Percentiles rank a stretch among this genome's conserved stretches.
phyloP scores from a whole-genome alignment of 2,113 vertebrate species.

The Seriola rivoliana region DNA sequence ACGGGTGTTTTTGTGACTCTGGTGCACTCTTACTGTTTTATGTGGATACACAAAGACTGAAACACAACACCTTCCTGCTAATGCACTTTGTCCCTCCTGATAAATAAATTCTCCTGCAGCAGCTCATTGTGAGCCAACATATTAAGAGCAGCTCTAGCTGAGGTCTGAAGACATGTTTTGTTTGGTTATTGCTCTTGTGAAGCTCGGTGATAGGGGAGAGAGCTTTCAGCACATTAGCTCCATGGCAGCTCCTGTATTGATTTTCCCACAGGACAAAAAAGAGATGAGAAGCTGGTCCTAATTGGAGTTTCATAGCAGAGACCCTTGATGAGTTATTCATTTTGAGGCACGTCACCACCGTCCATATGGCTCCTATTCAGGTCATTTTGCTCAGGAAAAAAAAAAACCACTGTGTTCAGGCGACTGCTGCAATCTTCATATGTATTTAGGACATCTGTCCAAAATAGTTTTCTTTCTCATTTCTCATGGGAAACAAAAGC shows the following conservation, averaged over 20 bases:
- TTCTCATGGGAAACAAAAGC: not conserved
- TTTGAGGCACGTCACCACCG: conserved; percentile 36
- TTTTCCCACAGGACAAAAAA: conserved; percentile 59
- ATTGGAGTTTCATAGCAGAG: conserved; percentile 65
- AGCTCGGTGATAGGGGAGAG: conserved; percentile 27
- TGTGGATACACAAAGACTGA: conserved; percentile 30
- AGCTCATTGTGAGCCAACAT: conserved; percentile 53
- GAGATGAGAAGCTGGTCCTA: conserved; percentile 54
- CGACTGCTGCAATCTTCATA: conserved; percentile 1
- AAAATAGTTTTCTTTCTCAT: conserved; percentile 5
- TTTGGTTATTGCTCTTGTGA: conserved; percentile 46
- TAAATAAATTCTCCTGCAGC: conserved; percentile 43
- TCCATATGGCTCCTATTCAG: conserved; percentile 38
- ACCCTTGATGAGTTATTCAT: conserved; percentile 60
- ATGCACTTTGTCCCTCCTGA: conserved; percentile 50
- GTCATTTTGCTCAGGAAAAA: conserved; percentile 22
- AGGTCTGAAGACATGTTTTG: conserved; percentile 47
- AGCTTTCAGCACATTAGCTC: conserved; percentile 60
- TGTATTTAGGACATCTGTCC: conserved; percentile 12
- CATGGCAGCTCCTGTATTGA: conserved; percentile 68
- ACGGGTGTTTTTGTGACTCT: conserved; percentile 14
- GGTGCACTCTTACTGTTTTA: conserved; percentile 30
- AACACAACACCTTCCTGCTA: conserved; percentile 52
- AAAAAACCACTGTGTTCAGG: not conserved
- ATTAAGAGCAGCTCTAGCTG: conserved; percentile 32